A percentile compares a stretch with the other conserved stretches of the same genome.
These are phyloP conservation scores for Macrosteles quadrilineatus DNA, from an alignment of 1,140 invertebrate species.

Conservation along the genomic window DNA sequence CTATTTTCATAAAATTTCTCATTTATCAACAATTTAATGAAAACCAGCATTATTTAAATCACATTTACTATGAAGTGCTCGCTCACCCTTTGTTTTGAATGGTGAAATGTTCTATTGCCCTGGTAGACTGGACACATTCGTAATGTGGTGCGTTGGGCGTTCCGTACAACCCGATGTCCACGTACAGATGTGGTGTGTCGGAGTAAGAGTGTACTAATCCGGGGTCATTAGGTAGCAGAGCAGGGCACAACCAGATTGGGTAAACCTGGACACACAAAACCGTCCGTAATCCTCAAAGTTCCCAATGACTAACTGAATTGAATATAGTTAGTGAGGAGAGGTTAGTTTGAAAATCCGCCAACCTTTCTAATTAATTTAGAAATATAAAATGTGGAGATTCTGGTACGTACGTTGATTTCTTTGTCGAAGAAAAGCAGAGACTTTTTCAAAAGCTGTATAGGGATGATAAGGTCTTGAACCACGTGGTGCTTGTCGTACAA, in stretches of 20 bases:
- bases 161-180: conserved; percentile 81
- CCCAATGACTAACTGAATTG: too few species aligned
- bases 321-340: too few species aligned
- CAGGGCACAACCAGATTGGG: conserved; percentile 84
- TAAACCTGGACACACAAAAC: conserved; percentile 69
- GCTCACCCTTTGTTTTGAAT: conserved; percentile 66
- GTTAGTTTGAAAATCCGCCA: too few species aligned
- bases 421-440: conserved; percentile 67
- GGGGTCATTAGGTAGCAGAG: conserved; percentile 66
- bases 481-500: conserved; percentile 79
- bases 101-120: conserved; percentile 71
- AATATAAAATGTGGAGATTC: too few species aligned
- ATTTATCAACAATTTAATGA: too few species aligned
- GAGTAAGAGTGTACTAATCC: conserved; percentile 66
- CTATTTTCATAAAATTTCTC: too few species aligned
- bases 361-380: too few species aligned
- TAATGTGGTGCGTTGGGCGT: conserved; percentile 65
- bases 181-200: conserved; percentile 63
- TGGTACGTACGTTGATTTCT: conserved; percentile 61
- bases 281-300: too few species aligned
- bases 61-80: neutral
- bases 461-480: conserved; percentile 85
- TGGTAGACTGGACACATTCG: conserved; percentile 65
- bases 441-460: conserved; percentile 61
- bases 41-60: too few species aligned